Evolutionary conservation across 2,888 invertebrate species (phyloP).

Genomic region (Labia minor): DNA sequence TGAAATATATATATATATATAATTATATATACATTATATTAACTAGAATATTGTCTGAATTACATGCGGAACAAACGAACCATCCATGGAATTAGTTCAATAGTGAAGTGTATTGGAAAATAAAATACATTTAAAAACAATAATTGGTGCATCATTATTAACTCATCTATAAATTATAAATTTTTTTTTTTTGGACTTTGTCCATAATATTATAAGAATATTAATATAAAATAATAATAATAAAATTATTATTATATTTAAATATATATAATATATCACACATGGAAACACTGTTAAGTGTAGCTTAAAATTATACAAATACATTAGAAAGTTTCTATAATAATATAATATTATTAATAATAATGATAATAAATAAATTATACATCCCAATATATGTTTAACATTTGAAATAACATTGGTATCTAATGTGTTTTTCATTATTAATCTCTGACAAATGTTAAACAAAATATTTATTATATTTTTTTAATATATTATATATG

Average conservation of each 20-base stretch:
- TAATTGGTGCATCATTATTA: background rate
- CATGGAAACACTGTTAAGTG: background rate
- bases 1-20: too few species aligned
- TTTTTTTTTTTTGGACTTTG: background rate
- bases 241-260: background rate
- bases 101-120: background rate
- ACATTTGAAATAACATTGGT: too few species aligned
- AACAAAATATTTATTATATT: background rate
- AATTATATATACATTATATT: too few species aligned
- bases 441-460: background rate
- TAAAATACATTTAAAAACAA: too few species aligned
- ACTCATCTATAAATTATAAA: background rate
- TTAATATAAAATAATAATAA: background rate
- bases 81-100: background rate
- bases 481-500: background rate
- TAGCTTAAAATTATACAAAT: background rate
- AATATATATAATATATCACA: background rate
- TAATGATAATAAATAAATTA: slow-evolving; percentile 3
- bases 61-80: too few species aligned
- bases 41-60: too few species aligned
- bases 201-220: background rate
- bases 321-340: background rate
- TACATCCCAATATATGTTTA: background rate
- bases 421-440: background rate
- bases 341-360: background rate